A percentile compares a stretch with the other conserved stretches of the same genome.
Evolutionary conservation across 1,140 invertebrate genomes (phyloP).

Genomic region (Drosophila nasuta): DNA sequence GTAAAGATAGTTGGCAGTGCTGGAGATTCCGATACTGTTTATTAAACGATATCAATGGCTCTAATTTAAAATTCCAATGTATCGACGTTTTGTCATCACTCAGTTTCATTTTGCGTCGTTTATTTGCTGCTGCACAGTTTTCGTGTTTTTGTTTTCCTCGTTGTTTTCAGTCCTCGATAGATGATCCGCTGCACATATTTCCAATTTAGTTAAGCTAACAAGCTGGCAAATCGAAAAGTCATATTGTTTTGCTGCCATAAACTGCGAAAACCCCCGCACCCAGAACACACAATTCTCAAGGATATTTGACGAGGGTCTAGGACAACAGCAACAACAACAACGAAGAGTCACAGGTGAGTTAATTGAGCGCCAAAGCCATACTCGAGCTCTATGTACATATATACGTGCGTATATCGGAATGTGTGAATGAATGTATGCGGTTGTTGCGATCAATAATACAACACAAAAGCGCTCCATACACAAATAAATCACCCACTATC

Average conservation of each 20-base stretch:
- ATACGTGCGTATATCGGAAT: background rate
- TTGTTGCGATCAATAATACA: conserved; percentile 51
- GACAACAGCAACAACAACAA: conserved; percentile 28
- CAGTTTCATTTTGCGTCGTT: conserved; percentile 52
- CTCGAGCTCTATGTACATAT: background rate
- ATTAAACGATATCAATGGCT: background rate
- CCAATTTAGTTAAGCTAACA: conserved; percentile 2
- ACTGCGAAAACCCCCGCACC: background rate
- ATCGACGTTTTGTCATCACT: conserved; percentile 38
- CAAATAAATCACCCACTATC: conserved; percentile 26
- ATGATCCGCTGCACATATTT: conserved; percentile 33
- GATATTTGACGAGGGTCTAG: conserved; percentile 37
- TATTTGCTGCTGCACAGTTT: conserved; percentile 37
- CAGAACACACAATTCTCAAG: conserved; percentile 31
- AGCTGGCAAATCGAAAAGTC: background rate
- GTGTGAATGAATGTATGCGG: background rate
- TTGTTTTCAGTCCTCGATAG: conserved; percentile 37
- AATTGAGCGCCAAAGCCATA: conserved; percentile 46
- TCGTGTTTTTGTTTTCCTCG: conserved; percentile 46
- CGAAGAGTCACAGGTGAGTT: conserved; percentile 48
- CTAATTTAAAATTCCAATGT: conserved; percentile 7
- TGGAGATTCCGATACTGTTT: background rate
- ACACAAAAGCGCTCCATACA: conserved; percentile 29
- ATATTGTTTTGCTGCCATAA: conserved; percentile 7
- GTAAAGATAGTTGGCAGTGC: conserved; percentile 1